phyloP scores from a whole-genome alignment of 1,140 invertebrate genomes.

The Cydia amplana region DNA sequence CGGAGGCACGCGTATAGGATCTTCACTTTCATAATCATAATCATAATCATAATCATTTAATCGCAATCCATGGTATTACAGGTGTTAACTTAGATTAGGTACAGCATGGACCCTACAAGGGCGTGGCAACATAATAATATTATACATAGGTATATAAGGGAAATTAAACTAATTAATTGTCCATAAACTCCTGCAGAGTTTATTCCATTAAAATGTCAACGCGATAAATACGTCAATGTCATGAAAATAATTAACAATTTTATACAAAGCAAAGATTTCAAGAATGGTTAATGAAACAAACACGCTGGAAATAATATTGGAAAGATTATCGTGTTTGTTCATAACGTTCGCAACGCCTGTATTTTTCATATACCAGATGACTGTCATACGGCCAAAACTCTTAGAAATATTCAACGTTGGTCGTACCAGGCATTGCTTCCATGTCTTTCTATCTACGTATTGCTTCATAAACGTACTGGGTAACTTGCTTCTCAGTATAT shows the following conservation, averaged over 20 bases:
- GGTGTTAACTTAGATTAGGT: no score
- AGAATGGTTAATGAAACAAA: neutral
- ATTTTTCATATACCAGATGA: neutral
- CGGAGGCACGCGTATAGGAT: no score
- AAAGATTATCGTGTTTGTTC: neutral
- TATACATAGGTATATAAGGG: no score
- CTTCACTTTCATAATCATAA: no score
- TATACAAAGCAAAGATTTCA: neutral
- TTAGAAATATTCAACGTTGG: neutral
- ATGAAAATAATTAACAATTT: neutral
- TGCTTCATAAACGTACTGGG: neutral
- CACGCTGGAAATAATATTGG: neutral
- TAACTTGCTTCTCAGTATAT: conserved; percentile 10
- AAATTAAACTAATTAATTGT: no score
- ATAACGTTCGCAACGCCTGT: neutral
- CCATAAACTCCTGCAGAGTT: no score
- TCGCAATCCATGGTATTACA: no score
- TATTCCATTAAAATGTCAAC: no score
- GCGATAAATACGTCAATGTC: no score
- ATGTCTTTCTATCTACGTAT: neutral
- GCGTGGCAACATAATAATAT: no score
- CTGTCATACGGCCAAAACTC: neutral
- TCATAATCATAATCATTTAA: no score
- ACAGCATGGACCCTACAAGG: no score
- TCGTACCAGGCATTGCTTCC: neutral